A percentile compares a stretch with the other conserved stretches of the same genome.
Conservation (phyloP, 2,113 vertebrate genomes). For the Nyctereutes procyonoides region DNA sequence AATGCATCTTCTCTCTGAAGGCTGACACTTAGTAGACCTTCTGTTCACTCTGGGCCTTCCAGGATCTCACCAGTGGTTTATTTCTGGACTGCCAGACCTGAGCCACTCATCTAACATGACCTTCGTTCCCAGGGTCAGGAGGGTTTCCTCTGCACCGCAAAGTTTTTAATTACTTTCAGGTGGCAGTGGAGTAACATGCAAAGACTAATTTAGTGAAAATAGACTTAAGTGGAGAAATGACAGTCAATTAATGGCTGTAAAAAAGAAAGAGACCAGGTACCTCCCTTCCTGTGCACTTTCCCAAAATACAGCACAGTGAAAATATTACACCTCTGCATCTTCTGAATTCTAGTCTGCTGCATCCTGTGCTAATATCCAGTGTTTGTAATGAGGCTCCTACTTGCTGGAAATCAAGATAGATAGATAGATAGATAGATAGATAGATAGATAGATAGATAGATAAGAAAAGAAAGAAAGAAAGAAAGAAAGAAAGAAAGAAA, state of each 20-base stretch:
- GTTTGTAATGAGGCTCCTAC: neutral
- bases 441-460: neutral
- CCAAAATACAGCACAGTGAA: neutral
- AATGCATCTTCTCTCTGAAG: neutral
- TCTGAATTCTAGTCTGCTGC: neutral
- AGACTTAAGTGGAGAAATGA: neutral
- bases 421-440: neutral
- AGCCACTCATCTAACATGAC: rapidly evolving
- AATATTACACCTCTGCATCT: neutral
- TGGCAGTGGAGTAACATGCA: neutral
- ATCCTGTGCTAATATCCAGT: neutral
- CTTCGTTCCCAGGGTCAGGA: neutral
- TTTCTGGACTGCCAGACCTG: neutral
- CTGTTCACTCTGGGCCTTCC: neutral
- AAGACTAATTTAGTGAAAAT: neutral
- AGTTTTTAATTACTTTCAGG: neutral
- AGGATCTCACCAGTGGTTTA: too few species aligned
- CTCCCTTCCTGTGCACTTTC: neutral
- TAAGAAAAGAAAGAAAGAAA: too few species aligned
- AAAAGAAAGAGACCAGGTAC: neutral
- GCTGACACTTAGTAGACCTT: neutral
- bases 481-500: neutral
- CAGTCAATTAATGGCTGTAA: neutral
- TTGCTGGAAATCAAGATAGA: neutral
- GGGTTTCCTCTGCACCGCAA: neutral